These are phyloP conservation scores for Tanypteryx hageni DNA, from an alignment of 2,888 invertebrate species.

Conservation along the genomic window DNA sequence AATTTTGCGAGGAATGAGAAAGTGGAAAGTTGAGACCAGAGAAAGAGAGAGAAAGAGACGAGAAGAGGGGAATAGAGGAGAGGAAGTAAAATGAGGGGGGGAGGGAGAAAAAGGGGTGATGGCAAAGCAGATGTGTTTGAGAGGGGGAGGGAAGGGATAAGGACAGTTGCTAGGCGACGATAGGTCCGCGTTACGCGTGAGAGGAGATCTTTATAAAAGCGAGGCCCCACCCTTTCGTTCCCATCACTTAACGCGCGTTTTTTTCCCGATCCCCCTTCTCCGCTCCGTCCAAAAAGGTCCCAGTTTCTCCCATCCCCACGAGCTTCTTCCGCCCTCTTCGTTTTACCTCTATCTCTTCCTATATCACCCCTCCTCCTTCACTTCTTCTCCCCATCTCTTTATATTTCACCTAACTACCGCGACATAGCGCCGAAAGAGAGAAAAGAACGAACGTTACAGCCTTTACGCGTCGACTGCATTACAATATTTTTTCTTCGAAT, in stretches of 20 bases:
- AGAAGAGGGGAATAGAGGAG: not conserved
- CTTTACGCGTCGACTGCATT: not conserved
- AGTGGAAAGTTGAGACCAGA: not conserved
- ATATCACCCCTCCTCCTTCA: not conserved
- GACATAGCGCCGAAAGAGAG: not conserved
- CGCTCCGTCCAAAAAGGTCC: not conserved
- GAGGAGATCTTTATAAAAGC: not conserved
- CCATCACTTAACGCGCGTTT: not conserved
- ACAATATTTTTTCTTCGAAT: not conserved
- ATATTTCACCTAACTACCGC: not conserved
- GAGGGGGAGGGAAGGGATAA: not conserved
- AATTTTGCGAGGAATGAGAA: not conserved
- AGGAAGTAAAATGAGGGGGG: not conserved
- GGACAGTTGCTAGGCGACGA: constrained; percentile 54
- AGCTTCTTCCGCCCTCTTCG: not conserved
- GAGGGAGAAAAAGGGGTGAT: not conserved
- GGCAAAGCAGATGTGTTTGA: not conserved
- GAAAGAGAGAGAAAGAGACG: too few species aligned
- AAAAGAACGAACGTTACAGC: not conserved
- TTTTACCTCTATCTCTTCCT: not conserved
- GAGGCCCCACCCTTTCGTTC: not conserved
- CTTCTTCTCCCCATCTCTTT: not conserved
- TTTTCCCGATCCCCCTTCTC: not conserved
- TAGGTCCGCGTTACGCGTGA: not conserved
- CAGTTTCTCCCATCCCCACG: not conserved